These are phyloP conservation scores for Remorina albescens DNA, from an alignment of 2,797 vertebrate genomes.

Conservation along the genomic window DNA sequence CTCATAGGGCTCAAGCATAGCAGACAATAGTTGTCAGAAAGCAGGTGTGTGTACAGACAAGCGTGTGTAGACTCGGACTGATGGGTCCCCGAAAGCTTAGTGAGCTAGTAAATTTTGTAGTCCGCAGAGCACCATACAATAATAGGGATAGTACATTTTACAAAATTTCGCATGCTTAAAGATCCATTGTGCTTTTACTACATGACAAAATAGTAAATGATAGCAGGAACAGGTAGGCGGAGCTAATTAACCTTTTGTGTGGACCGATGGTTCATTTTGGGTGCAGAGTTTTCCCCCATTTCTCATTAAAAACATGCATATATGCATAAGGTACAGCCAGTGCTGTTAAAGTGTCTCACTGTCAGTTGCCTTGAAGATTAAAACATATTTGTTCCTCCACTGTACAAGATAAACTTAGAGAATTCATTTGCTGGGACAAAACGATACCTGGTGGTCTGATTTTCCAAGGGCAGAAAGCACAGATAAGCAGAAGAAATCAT, in stretches of 20 bases:
- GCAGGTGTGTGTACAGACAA: constrained; percentile 31
- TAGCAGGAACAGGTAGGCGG: neutral
- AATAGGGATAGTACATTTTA: neutral
- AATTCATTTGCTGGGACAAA: neutral
- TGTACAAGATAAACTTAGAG: neutral
- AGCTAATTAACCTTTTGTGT: neutral
- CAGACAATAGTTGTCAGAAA: constrained; percentile 36
- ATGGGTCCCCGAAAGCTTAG: neutral
- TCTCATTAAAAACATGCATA: neutral
- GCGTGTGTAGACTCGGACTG: constrained; percentile 3
- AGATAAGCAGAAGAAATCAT: constrained; percentile 14
- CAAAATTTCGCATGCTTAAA: neutral
- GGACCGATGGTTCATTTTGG: neutral
- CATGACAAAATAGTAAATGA: constrained; percentile 16
- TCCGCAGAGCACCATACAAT: neutral
- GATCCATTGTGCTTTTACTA: neutral
- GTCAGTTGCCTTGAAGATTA: neutral
- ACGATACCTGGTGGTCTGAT: neutral
- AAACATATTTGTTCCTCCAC: neutral
- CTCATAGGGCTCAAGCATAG: neutral
- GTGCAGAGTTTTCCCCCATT: no score
- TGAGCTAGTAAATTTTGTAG: neutral
- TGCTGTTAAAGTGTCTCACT: neutral
- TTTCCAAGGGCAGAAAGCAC: constrained; percentile 28
- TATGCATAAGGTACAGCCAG: neutral